Percentiles rank a stretch among this genome's conserved stretches.
Evolutionary conservation across 2,888 invertebrate species (phyloP).

Genomic region (Cataglyphis cursor): DNA sequence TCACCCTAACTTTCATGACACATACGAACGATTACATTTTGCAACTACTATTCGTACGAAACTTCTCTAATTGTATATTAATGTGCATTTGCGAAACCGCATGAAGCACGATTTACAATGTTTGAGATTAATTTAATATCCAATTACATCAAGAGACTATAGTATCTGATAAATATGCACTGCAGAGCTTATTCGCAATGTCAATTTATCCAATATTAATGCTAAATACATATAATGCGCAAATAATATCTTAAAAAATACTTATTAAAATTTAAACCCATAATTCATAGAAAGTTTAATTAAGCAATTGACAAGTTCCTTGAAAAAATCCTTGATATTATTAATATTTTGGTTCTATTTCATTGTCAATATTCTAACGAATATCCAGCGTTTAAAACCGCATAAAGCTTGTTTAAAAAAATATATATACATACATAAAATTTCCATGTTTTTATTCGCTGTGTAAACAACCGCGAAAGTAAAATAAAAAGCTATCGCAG

Average conservation of each 20-base stretch:
- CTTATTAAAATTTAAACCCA: neutral
- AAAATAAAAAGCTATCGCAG: neutral
- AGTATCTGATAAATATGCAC: neutral
- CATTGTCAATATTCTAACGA: neutral
- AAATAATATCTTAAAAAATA: neutral
- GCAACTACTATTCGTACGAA: slow-evolving; percentile 37
- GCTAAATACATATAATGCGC: neutral
- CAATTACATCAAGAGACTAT: neutral
- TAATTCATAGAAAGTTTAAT: neutral
- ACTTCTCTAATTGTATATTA: slow-evolving; percentile 51
- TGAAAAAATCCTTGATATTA: neutral
- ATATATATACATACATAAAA: neutral
- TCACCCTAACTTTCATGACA: slow-evolving; percentile 47
- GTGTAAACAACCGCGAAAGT: neutral
- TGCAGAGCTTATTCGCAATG: neutral
- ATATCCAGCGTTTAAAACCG: neutral
- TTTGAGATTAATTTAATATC: slow-evolving; percentile 43
- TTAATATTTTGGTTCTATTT: neutral
- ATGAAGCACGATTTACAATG: slow-evolving; percentile 36
- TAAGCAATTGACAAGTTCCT: neutral
- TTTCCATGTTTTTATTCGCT: neutral
- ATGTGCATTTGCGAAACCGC: slow-evolving; percentile 34
- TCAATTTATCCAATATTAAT: neutral
- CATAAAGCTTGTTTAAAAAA: neutral
- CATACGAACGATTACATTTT: slow-evolving; percentile 45